These are phyloP conservation scores for Phalacrocorax brasilianus DNA, from an alignment of 2,113 vertebrate genomes.

Conservation along the genomic window DNA sequence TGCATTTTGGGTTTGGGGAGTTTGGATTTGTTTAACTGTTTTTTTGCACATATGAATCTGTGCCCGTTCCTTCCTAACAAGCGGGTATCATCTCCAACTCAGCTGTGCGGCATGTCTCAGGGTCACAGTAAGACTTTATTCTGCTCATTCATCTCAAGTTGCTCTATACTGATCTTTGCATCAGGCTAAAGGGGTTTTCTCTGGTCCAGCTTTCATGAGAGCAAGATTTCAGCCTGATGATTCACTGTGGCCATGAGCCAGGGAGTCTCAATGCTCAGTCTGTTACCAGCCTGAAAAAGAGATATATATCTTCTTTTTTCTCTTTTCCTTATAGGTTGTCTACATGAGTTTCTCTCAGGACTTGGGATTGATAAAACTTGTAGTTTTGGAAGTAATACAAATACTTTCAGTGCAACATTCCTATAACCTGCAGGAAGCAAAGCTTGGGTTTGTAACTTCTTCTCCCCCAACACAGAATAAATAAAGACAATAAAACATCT, in stretches of 20 bases:
- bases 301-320: not conserved
- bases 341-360: not conserved
- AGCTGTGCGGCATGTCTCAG: not conserved
- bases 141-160: not conserved
- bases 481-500: not conserved
- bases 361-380: not conserved
- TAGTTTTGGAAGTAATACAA: not conserved
- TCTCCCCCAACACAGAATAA: not conserved
- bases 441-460: not conserved
- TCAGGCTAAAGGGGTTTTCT: not conserved
- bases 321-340: not conserved
- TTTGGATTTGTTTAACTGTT: not conserved
- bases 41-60: not conserved
- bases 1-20: not conserved
- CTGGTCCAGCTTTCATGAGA: not conserved
- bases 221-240: not conserved
- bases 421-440: not conserved
- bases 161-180: not conserved
- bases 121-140: not conserved
- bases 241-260: not conserved
- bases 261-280: not conserved
- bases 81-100: not conserved
- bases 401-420: not conserved
- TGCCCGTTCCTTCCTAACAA: not conserved
- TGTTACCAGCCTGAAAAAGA: not conserved